These are phyloP conservation scores for Podarcis lilfordi DNA, from an alignment of 2,797 vertebrate genomes.

Conservation along the genomic window DNA sequence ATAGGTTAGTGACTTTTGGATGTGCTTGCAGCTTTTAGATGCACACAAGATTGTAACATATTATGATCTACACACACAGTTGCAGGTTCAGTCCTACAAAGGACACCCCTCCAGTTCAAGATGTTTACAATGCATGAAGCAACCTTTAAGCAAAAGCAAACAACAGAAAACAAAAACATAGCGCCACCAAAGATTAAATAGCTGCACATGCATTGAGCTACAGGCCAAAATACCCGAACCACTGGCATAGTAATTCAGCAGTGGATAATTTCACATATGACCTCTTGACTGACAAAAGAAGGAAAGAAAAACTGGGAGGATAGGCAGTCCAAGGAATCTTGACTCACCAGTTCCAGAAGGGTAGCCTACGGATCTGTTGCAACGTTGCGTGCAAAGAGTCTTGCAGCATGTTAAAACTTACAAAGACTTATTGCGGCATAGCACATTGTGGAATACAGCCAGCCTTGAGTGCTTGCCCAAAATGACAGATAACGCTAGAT, in stretches of 20 bases:
- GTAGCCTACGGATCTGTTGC: not conserved
- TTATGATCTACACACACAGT: not conserved
- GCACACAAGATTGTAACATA: not conserved
- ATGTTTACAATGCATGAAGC: not conserved
- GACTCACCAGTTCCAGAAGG: not conserved
- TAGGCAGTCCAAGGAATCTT: not conserved
- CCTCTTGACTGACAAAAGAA: not conserved
- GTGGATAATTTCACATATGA: no score
- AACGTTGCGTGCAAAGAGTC: not conserved
- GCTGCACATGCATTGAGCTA: not conserved
- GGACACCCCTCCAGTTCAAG: not conserved
- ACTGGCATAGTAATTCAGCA: not conserved
- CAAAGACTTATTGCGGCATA: not conserved
- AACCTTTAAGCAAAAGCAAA: not conserved
- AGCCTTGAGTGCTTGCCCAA: not conserved
- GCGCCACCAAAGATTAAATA: not conserved
- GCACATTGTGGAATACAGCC: not conserved
- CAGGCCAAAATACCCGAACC: not conserved
- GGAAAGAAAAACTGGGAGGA: not conserved
- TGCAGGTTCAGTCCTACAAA: not conserved
- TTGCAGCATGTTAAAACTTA: not conserved
- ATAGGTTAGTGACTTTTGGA: not conserved
- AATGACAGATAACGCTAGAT: no score
- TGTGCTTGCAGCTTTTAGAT: not conserved
- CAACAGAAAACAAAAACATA: not conserved